Conservation (phyloP, 2,113 vertebrate species). For the Edolisoma coerulescens region DNA sequence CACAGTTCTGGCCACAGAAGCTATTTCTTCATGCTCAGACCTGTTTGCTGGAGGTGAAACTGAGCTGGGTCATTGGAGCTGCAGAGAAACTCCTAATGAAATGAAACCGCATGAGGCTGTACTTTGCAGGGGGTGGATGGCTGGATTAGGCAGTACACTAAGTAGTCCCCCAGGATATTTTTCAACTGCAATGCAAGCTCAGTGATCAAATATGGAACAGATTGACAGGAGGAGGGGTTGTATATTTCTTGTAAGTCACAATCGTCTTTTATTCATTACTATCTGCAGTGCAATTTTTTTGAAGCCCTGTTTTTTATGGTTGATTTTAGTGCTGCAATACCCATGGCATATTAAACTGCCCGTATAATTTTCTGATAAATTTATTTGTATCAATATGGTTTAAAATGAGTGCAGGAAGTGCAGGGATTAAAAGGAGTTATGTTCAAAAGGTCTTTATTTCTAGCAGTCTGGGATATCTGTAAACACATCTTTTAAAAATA, state of each 20-base stretch:
- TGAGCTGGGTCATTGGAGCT: conserved; percentile 16
- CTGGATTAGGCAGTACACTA: conserved; percentile 27
- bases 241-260: conserved; percentile 46
- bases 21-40: conserved; percentile 47
- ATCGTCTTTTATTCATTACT: neutral
- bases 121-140: conserved; percentile 42
- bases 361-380: neutral
- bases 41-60: conserved; percentile 60
- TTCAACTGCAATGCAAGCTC: conserved; percentile 35
- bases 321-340: neutral
- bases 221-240: conserved; percentile 33
- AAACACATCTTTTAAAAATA: conserved; percentile 9
- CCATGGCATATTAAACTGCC: neutral
- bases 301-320: neutral
- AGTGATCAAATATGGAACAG: conserved; percentile 57
- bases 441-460: neutral
- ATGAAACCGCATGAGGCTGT: conserved; percentile 13
- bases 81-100: conserved; percentile 50
- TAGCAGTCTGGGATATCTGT: neutral
- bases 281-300: neutral
- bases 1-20: conserved; percentile 35
- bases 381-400: neutral
- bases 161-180: conserved; percentile 49
- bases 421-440: neutral
- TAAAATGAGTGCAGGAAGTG: neutral